Evolutionary conservation across 2,113 vertebrate species (phyloP).

Genomic region (Neolamprologus modestus): DNA sequence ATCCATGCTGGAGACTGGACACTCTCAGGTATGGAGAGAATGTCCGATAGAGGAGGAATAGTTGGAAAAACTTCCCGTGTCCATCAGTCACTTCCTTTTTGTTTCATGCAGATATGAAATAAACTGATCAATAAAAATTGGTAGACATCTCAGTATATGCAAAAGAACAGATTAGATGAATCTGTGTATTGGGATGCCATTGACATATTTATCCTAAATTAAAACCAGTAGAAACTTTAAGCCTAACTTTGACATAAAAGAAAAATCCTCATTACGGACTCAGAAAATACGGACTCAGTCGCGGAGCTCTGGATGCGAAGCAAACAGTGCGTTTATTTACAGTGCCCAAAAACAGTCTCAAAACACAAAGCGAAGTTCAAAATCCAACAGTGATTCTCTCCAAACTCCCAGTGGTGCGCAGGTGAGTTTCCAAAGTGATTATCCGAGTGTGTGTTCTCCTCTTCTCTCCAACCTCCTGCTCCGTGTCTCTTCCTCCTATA

Average conservation of each 20-base stretch:
- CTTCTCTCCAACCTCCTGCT: background rate
- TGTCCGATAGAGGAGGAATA: background rate
- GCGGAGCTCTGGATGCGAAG: accelerated
- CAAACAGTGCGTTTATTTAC: background rate
- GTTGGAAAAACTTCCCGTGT: background rate
- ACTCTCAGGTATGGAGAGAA: background rate
- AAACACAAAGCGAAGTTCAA: background rate
- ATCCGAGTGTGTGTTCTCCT: background rate
- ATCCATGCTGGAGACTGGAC: background rate
- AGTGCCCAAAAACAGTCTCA: background rate
- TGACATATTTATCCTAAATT: background rate
- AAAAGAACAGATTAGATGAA: background rate
- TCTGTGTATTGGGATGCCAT: background rate
- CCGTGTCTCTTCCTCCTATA: background rate
- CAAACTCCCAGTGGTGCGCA: background rate
- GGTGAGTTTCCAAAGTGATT: background rate
- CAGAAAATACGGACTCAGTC: background rate
- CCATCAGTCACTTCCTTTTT: background rate
- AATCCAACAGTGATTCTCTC: background rate
- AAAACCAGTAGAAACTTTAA: background rate
- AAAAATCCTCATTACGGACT: background rate
- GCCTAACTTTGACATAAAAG: background rate
- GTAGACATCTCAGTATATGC: background rate
- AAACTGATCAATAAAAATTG: background rate
- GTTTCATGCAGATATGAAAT: background rate